Conservation (phyloP, 2,888 invertebrate genomes). For the Eristalis tenax region DNA sequence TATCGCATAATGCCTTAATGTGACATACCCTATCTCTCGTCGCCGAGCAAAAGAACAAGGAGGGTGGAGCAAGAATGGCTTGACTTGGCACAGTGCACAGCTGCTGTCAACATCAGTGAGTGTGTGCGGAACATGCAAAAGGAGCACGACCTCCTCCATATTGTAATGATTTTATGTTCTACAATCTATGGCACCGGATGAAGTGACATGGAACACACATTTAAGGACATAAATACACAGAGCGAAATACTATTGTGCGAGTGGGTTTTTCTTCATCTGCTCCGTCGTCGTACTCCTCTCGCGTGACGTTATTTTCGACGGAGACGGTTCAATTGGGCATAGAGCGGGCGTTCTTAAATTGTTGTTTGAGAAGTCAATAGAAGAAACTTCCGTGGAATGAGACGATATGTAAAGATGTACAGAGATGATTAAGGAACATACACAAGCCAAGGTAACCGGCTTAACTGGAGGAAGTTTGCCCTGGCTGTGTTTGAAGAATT, state of each 20-base stretch:
- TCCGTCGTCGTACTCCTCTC: neutral
- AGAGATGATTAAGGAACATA: neutral
- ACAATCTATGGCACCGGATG: slow-evolving; percentile 58
- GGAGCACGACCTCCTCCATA: slow-evolving; percentile 47
- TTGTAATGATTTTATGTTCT: slow-evolving; percentile 64
- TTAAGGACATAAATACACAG: slow-evolving; percentile 56
- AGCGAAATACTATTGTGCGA: slow-evolving; percentile 25
- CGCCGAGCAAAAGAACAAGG: neutral
- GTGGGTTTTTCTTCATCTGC: neutral
- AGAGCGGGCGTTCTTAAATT: neutral
- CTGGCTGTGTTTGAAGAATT: neutral
- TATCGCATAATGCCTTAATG: slow-evolving; percentile 70
- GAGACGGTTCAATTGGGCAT: neutral
- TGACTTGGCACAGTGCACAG: slow-evolving; percentile 33
- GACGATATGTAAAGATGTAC: neutral
- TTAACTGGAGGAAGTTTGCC: neutral
- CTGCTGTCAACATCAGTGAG: slow-evolving; percentile 58
- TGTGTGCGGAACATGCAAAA: slow-evolving; percentile 53
- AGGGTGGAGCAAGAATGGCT: neutral
- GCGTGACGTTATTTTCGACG: neutral
- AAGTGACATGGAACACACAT: slow-evolving; percentile 56
- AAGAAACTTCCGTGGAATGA: neutral
- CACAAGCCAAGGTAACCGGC: neutral
- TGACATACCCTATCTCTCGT: slow-evolving; percentile 61
- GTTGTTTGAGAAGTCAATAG: slow-evolving; percentile 5